Percentiles rank a stretch among this genome's conserved stretches.
Conservation (phyloP, 2,113 vertebrate genomes). For the Serilophus lunatus region DNA sequence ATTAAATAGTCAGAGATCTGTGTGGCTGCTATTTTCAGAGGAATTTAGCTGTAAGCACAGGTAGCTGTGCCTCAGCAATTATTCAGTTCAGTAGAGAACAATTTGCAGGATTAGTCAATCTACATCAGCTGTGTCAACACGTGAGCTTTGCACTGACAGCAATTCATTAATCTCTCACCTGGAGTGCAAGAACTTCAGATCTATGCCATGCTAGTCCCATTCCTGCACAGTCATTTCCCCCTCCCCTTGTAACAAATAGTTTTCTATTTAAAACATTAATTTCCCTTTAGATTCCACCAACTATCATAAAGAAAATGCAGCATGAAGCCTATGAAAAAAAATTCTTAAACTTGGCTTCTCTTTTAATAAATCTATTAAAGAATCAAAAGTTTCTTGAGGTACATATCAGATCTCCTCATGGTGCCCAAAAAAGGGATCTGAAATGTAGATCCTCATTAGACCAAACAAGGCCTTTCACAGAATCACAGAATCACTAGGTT, state of each 20-base stretch:
- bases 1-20: neutral
- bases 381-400: neutral
- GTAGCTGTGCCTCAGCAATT: conserved; percentile 15
- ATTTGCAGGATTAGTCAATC: conserved; percentile 6
- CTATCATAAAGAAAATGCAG: neutral
- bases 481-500: too few relatives aligned
- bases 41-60: conserved; percentile 33
- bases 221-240: neutral
- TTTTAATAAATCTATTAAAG: conserved; percentile 47
- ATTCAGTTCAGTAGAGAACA: conserved; percentile 30
- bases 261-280: neutral
- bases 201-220: neutral
- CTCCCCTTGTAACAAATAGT: neutral
- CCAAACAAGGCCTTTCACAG: neutral
- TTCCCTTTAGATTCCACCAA: conserved; percentile 15
- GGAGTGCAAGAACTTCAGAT: neutral
- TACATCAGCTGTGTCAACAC: conserved; percentile 29
- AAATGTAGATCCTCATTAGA: neutral
- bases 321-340: neutral
- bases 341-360: neutral
- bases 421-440: neutral
- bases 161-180: neutral
- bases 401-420: neutral
- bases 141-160: conserved; percentile 8
- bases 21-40: neutral